Evolutionary conservation across 1,140 invertebrate genomes (phyloP).

Genomic region (Helicoverpa zea): DNA sequence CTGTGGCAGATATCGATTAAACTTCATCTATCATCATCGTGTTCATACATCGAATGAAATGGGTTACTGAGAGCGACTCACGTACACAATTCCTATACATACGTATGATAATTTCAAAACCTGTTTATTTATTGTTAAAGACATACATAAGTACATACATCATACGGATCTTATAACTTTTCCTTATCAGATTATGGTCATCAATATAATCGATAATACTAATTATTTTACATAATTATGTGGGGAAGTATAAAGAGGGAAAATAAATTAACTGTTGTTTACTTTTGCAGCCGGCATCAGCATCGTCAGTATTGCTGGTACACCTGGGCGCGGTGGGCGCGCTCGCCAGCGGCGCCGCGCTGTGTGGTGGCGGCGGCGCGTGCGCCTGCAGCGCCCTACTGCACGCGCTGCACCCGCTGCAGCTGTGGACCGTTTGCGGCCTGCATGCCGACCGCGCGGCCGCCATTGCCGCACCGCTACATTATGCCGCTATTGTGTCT

Average conservation of each 20-base stretch:
- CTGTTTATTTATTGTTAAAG: too few species aligned
- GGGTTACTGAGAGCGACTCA: too few species aligned
- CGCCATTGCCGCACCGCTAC: slow-evolving; percentile 92
- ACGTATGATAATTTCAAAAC: too few species aligned
- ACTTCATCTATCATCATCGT: neutral
- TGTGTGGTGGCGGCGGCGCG: slow-evolving; percentile 82
- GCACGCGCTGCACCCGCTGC: slow-evolving; percentile 91
- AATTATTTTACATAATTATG: too few species aligned
- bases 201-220: too few species aligned
- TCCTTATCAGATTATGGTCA: too few species aligned
- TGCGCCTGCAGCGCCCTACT: slow-evolving; percentile 89
- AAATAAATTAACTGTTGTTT: neutral
- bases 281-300: slow-evolving; percentile 87
- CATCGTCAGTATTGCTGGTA: slow-evolving; percentile 91
- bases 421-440: slow-evolving; percentile 93
- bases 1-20: neutral
- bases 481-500: slow-evolving; percentile 91
- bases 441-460: slow-evolving; percentile 93
- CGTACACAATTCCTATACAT: too few species aligned
- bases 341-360: slow-evolving; percentile 88
- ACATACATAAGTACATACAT: too few species aligned
- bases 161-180: too few species aligned
- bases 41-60: neutral
- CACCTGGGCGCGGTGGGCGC: slow-evolving; percentile 91
- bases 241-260: too few species aligned